These are phyloP conservation scores for Pristionchus arcanus DNA, from an alignment of 2,888 invertebrate species.

Conservation along the genomic window DNA sequence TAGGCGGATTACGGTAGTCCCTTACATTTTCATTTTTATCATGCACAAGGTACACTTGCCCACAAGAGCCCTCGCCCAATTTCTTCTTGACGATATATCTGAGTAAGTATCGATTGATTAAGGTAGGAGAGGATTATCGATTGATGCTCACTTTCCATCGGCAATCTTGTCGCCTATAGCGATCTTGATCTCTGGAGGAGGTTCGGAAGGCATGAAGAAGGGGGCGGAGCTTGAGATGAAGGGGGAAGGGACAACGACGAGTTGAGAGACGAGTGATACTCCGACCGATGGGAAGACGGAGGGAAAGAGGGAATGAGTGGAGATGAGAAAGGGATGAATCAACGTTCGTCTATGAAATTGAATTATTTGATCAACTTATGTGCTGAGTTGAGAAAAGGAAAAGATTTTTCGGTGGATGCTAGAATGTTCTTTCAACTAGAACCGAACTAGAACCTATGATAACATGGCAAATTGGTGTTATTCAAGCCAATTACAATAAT, in stretches of 20 bases:
- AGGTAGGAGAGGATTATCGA: background rate
- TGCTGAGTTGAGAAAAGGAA: background rate
- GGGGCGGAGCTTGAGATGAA: background rate
- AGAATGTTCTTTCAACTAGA: no score
- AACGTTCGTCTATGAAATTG: background rate
- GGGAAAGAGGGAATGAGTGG: background rate
- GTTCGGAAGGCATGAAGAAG: constrained; percentile 8
- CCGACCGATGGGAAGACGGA: background rate
- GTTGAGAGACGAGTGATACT: background rate
- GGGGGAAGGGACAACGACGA: background rate
- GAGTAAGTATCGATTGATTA: background rate
- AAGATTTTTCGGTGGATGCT: no score
- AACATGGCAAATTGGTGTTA: no score
- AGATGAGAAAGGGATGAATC: background rate
- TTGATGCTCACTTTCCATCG: constrained; percentile 3
- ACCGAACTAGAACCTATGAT: no score
- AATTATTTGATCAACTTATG: background rate
- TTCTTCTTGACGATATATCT: constrained; percentile 56
- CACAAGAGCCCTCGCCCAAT: constrained; percentile 55
- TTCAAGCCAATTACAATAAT: no score
- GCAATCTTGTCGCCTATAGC: constrained; percentile 12
- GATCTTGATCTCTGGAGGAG: constrained; percentile 47
- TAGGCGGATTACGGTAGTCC: background rate
- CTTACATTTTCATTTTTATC: constrained; percentile 35
- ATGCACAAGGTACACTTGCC: constrained; percentile 31